phyloP scores from a whole-genome alignment of 2,797 vertebrate genomes.

The Calcarius lapponicus region DNA sequence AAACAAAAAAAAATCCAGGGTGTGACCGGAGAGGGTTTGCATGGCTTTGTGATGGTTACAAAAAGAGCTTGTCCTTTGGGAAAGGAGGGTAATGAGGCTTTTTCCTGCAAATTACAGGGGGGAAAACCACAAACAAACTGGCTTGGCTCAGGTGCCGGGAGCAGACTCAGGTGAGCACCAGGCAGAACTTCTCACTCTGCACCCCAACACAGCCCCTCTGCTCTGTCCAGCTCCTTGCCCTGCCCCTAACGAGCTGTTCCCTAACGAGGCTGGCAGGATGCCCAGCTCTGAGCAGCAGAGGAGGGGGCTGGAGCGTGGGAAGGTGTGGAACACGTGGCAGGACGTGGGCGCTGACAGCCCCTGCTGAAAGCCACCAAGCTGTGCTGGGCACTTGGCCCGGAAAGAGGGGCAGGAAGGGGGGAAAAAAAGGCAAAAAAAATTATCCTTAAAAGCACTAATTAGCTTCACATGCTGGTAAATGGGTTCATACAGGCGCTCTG shows the following conservation, averaged over 20 bases:
- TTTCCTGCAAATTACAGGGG: not conserved
- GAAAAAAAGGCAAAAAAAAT: not conserved
- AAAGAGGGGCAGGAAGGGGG: not conserved
- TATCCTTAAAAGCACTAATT: not conserved
- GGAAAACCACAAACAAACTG: not conserved
- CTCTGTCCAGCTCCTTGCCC: not conserved
- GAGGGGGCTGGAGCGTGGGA: not conserved
- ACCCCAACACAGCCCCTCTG: not conserved
- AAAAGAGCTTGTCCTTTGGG: not conserved
- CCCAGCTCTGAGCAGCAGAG: not conserved
- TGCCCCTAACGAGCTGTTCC: not conserved
- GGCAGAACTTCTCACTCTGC: rapidly evolving
- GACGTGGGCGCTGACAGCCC: not conserved
- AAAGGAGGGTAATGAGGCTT: not conserved
- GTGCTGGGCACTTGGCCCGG: not conserved
- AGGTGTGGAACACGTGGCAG: not conserved
- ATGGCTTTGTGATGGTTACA: not conserved
- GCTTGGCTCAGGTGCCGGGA: not conserved
- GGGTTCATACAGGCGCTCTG: not conserved
- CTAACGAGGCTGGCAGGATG: not conserved
- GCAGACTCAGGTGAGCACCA: not conserved
- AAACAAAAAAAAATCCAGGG: rapidly evolving
- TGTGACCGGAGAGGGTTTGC: not conserved
- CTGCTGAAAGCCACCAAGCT: not conserved
- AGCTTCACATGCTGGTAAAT: not conserved